Conservation (phyloP, 2,113 vertebrate genomes). For the Ploceus nigricollis region DNA sequence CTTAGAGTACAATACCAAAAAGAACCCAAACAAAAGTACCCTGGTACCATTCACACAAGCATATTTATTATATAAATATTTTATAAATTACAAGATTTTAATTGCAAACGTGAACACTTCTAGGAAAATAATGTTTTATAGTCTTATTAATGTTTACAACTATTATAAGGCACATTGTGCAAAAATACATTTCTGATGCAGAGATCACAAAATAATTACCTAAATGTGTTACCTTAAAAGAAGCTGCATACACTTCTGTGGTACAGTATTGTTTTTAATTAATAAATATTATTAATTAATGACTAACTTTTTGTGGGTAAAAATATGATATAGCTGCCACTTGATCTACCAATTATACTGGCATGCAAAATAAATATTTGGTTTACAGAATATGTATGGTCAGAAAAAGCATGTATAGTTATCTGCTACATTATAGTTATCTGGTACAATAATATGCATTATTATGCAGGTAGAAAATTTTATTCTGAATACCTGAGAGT, state of each 20-base stretch:
- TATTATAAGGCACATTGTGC: constrained; percentile 86
- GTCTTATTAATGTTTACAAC: constrained; percentile 60
- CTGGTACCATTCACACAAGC: constrained; percentile 24
- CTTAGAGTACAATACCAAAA: background rate
- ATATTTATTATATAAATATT: constrained; percentile 72
- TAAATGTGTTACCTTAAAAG: constrained; percentile 53
- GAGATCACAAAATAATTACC: constrained; percentile 79
- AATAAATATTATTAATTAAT: background rate
- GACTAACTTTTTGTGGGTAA: constrained; percentile 21
- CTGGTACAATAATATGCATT: background rate
- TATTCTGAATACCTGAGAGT: constrained; percentile 58
- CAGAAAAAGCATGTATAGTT: background rate
- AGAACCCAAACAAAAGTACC: background rate
- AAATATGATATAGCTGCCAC: constrained; percentile 59
- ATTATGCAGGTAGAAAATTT: background rate
- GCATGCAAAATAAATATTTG: constrained; percentile 42
- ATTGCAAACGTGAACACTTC: constrained; percentile 64
- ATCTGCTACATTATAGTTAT: background rate
- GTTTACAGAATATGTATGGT: background rate
- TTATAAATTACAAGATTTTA: constrained; percentile 68
- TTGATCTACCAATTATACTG: constrained; percentile 11
- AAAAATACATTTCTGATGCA: constrained; percentile 92
- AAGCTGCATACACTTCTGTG: constrained; percentile 41
- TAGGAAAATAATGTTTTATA: constrained; percentile 56
- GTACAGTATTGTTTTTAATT: constrained; percentile 21